phyloP scores from a whole-genome alignment of 2,113 vertebrate genomes.

The Brienomyrus brachyistius region DNA sequence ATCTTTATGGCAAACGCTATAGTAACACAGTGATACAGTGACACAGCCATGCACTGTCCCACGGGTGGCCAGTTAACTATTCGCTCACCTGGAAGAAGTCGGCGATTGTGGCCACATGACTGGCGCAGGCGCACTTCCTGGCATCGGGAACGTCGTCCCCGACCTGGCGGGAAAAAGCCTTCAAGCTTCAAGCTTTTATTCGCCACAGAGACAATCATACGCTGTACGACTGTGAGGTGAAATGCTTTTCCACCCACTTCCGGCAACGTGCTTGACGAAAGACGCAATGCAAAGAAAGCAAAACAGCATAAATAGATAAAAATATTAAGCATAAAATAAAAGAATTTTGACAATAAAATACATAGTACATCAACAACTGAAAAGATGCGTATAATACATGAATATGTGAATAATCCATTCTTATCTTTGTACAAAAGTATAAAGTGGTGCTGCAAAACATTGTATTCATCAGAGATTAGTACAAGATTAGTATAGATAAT shows the following conservation, averaged over 20 bases:
- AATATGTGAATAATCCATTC: not conserved
- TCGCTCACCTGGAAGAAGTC: constrained; percentile 90
- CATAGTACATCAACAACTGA: not conserved
- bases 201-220: not conserved
- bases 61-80: not conserved
- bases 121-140: constrained; percentile 91
- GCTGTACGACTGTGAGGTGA: not conserved
- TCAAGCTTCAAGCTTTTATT: not conserved
- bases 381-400: not conserved
- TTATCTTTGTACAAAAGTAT: not conserved
- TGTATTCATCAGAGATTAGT: not conserved
- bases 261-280: not conserved
- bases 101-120: constrained; percentile 87
- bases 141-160: constrained; percentile 90
- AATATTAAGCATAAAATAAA: not conserved
- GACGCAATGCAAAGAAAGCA: not conserved
- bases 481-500: not conserved
- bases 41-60: not conserved
- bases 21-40: not conserved
- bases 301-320: not conserved
- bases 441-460: not conserved
- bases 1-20: not conserved
- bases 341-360: not conserved
- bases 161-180: constrained; percentile 60
- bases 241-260: not conserved